Base-by-base conservation (phyloP, 2,797 vertebrate species). In the Sebastes minor region DNA sequence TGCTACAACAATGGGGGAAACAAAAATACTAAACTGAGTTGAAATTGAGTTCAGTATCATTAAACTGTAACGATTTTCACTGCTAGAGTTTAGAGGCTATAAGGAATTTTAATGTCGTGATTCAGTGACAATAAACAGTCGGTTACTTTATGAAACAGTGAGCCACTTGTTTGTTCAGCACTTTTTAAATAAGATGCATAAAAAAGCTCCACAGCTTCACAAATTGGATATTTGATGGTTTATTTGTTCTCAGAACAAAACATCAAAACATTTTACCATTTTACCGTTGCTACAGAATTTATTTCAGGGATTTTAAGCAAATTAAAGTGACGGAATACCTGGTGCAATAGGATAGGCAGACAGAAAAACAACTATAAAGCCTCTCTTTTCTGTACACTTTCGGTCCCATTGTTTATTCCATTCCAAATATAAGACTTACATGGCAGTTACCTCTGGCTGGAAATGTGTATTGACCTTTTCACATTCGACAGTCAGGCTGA, bases 401-500 rank as follows among this genome's bases (percentile, higher is more conserved):
- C 46, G 13, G 35, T 52, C 20, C 14, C 49, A 9, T 52, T 52
- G 18, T 20, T 18, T n/a, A 52, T 52, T 52, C 20, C 20, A 20
- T 20, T 52, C 72, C 46, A 72, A 71, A 78, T 67, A 23, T 65
- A 78, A 60, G 46, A 33, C 55, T n/a, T 38, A 16, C 8, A 32
- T 18, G 23, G 13, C 27, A 10, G 73, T 32, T 25, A 57, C 71
- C 76, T 53, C 56, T 68, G 79, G 80, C 80, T 80, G 55, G 27
- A 75, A 82, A 82, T 82, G 49, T 81, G 80, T 52, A 32, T 8
- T 76, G 86, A 86, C 83, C 88, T 90, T 89, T 90, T 89, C 74
- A 72, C 20, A 23, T 61, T 56, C 74, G 67, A 71, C 56, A 32
- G 76, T 71, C 62, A 59, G 61, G 14, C 14, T 60, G 69, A 28